Conservation (phyloP, 2,888 invertebrate species). For the Caenorhabditis sp. region DNA sequence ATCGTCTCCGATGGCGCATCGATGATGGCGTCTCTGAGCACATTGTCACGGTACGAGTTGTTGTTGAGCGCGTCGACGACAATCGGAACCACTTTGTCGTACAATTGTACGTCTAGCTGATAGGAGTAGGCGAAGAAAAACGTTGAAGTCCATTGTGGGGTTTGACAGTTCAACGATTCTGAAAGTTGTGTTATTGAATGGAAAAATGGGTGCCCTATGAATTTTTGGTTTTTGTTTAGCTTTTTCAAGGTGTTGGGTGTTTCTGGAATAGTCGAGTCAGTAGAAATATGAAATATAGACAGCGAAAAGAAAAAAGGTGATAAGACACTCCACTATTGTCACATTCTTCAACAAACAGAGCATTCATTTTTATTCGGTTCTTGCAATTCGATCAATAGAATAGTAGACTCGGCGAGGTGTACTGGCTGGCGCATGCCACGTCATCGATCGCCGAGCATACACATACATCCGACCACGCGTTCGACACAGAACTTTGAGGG, state of each 20-base stretch:
- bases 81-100: not conserved
- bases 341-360: too few species aligned
- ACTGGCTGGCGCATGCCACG: not conserved
- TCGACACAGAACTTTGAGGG: too few species aligned
- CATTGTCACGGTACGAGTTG: not conserved
- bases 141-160: not conserved
- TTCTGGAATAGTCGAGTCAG: too few species aligned
- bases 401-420: too few species aligned
- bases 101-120: not conserved
- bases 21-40: not conserved
- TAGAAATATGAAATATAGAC: too few species aligned
- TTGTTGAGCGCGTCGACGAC: not conserved
- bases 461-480: constrained; percentile 31
- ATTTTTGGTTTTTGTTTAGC: too few species aligned
- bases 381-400: not conserved
- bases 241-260: too few species aligned
- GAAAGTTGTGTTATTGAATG: too few species aligned
- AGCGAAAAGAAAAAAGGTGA: too few species aligned
- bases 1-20: not conserved
- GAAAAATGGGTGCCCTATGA: too few species aligned
- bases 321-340: too few species aligned
- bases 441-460: constrained; percentile 5
- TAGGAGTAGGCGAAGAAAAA: constrained; percentile 3
- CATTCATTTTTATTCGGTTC: not conserved
- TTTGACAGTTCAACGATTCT: too few species aligned